A percentile compares a stretch with the other conserved stretches of the same genome.
These are phyloP conservation scores for Drosophila serrata DNA, from an alignment of 1,140 invertebrate species.

Conservation along the genomic window DNA sequence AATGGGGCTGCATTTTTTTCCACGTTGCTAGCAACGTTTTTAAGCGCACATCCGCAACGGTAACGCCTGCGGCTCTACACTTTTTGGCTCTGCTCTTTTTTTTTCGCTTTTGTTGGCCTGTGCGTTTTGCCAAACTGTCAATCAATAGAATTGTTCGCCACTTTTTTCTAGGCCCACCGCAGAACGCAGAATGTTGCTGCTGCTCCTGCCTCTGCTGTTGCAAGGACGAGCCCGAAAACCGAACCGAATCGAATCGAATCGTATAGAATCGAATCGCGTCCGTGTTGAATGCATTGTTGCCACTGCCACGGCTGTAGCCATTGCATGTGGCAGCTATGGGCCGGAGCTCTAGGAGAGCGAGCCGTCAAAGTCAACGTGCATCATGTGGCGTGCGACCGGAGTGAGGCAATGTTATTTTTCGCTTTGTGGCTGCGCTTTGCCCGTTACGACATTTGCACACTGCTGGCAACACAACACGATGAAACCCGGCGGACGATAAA, in stretches of 20 bases:
- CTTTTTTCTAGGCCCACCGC: slow-evolving; percentile 53
- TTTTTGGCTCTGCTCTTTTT: slow-evolving; percentile 38
- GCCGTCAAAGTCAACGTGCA: slow-evolving; percentile 76
- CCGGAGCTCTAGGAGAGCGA: slow-evolving; percentile 25
- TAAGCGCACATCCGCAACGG: slow-evolving; percentile 74
- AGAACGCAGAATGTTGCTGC: slow-evolving; percentile 8
- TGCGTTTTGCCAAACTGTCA: slow-evolving; percentile 83
- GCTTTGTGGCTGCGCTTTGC: slow-evolving; percentile 69
- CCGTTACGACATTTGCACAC: slow-evolving; percentile 69
- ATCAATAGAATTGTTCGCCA: slow-evolving; percentile 78
- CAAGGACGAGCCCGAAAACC: slow-evolving; percentile 29
- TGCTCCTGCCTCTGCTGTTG: neutral
- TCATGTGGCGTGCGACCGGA: slow-evolving; percentile 65
- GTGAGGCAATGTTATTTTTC: slow-evolving; percentile 73
- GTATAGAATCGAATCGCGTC: slow-evolving; percentile 16
- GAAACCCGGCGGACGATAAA: slow-evolving; percentile 13
- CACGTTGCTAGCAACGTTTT: slow-evolving; percentile 47
- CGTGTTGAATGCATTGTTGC: slow-evolving; percentile 43
- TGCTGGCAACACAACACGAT: slow-evolving; percentile 18
- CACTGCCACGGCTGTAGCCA: slow-evolving; percentile 27
- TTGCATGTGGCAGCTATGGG: slow-evolving; percentile 34
- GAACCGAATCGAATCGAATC: slow-evolving; percentile 21
- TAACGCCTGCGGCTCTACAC: slow-evolving; percentile 78
- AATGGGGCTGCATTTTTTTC: slow-evolving; percentile 45
- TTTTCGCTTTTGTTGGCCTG: slow-evolving; percentile 57